Evolutionary conservation across 1,140 invertebrate species (phyloP).

Genomic region (Heliconius eleuchia): DNA sequence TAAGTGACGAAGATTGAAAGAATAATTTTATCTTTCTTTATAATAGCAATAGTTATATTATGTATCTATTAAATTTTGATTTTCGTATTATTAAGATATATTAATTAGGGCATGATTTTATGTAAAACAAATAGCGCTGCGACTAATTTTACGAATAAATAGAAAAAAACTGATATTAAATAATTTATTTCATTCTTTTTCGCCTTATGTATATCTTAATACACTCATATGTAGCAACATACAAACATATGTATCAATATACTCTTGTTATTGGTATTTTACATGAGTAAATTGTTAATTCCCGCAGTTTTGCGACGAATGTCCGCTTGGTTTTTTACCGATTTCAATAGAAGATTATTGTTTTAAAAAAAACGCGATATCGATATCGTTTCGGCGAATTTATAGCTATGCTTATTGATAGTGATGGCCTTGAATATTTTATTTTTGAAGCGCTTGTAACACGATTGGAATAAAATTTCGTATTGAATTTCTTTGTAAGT

Average conservation of each 20-base stretch:
- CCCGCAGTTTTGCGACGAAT: background rate
- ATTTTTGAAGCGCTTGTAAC: constrained; percentile 15
- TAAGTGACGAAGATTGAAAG: too few relatives aligned
- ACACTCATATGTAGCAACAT: background rate
- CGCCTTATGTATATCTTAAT: too few relatives aligned
- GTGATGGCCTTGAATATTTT: constrained; percentile 24
- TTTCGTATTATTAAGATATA: too few relatives aligned
- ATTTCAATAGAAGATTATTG: constrained; percentile 19
- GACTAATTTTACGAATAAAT: too few relatives aligned
- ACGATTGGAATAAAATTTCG: constrained; percentile 12
- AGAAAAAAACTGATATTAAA: too few relatives aligned
- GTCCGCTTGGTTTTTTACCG: constrained; percentile 4
- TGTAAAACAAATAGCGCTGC: too few relatives aligned
- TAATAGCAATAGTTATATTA: too few relatives aligned
- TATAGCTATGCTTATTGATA: constrained; percentile 22
- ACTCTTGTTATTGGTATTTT: background rate
- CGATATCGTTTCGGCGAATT: constrained; percentile 18
- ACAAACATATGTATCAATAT: background rate
- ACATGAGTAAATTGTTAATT: background rate
- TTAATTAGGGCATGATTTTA: too few relatives aligned
- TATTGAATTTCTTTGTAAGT: background rate
- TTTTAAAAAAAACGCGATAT: constrained; percentile 19
- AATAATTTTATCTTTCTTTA: too few relatives aligned
- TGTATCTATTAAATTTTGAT: too few relatives aligned
- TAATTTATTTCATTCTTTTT: too few relatives aligned